Conservation (phyloP, 92 coral and sea anemone species). For the Porites cylindrica region DNA sequence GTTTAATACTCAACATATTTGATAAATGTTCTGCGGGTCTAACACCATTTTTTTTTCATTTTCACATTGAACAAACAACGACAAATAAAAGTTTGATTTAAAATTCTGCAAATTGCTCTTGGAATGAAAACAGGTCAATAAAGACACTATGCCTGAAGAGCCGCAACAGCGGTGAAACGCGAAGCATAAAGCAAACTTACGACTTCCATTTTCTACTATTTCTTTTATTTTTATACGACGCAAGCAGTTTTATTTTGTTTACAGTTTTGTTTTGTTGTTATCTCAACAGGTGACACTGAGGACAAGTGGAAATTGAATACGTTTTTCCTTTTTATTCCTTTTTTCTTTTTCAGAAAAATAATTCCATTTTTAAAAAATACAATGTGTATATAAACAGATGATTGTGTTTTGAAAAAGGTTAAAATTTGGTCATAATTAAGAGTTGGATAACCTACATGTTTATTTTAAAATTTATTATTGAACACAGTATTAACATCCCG, state of each 20-base stretch:
- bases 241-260: conserved; percentile 19
- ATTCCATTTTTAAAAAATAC: neutral
- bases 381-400: neutral
- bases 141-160: conserved; percentile 20
- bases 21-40: conserved; percentile 20
- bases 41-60: neutral
- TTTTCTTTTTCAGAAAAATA: neutral
- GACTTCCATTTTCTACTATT: conserved; percentile 24
- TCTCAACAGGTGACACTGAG: conserved; percentile 29
- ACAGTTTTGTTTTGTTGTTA: conserved; percentile 6
- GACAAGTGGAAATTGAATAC: neutral
- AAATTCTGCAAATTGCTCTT: conserved; percentile 16
- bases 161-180: conserved; percentile 24
- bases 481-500: conserved; percentile 8
- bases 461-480: neutral
- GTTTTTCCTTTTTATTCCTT: too few species aligned
- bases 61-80: neutral
- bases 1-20: conserved; percentile 8
- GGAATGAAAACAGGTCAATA: conserved; percentile 13
- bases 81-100: conserved; percentile 11
- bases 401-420: neutral
- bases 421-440: neutral
- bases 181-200: conserved; percentile 12
- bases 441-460: neutral
- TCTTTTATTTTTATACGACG: neutral